These are phyloP conservation scores for Periphyllus acericola DNA, from an alignment of 2,888 invertebrate genomes.

Conservation along the genomic window DNA sequence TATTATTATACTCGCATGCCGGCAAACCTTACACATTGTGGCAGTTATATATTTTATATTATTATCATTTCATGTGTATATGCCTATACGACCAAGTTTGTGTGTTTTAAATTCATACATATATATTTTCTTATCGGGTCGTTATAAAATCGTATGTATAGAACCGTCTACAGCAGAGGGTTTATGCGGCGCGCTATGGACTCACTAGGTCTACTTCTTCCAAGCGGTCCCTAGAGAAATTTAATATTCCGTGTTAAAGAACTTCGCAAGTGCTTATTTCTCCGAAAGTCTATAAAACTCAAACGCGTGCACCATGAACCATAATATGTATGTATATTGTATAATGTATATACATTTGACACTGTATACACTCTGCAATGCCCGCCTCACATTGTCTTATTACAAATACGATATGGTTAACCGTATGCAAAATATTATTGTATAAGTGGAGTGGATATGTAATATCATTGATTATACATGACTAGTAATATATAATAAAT, in stretches of 20 bases:
- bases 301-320: background rate
- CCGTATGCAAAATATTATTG: too few species aligned
- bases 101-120: background rate
- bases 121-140: background rate
- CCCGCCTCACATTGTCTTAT: background rate
- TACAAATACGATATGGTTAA: background rate
- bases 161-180: background rate
- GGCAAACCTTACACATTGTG: background rate
- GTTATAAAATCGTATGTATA: background rate
- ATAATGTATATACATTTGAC: background rate
- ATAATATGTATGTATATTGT: background rate
- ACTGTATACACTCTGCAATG: too few species aligned
- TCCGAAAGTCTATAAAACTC: background rate
- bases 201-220: background rate
- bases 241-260: conserved; percentile 21
- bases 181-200: background rate
- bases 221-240: conserved; percentile 34
- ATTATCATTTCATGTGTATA: background rate
- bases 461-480: too few species aligned
- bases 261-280: conserved; percentile 21
- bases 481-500: too few species aligned
- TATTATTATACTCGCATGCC: too few species aligned
- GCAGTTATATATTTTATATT: background rate
- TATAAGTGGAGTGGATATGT: too few species aligned
- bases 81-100: background rate